phyloP scores from a whole-genome alignment of 1,140 invertebrate genomes.

The Phthorimaea operculella region DNA sequence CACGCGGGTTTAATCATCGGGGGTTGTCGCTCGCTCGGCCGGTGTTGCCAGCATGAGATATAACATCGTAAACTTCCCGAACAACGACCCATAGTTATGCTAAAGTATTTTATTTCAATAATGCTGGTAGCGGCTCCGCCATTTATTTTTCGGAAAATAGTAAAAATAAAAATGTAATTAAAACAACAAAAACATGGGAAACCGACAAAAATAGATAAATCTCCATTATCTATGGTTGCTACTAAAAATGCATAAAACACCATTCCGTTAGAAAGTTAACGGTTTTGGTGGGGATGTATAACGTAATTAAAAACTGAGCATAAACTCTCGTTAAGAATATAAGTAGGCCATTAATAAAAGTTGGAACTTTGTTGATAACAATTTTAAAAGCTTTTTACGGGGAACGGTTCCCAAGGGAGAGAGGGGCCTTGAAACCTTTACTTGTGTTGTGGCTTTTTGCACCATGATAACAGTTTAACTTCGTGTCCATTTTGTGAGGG shows the following conservation, averaged over 20 bases:
- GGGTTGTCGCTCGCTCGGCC: slow-evolving; percentile 10
- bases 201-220: too few species aligned
- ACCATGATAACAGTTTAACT: too few species aligned
- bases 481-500: too few species aligned
- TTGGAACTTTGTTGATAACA: slow-evolving; percentile 14
- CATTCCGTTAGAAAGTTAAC: too few species aligned
- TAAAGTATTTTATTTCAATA: too few species aligned
- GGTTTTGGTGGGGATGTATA: too few species aligned
- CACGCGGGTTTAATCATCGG: slow-evolving; percentile 29
- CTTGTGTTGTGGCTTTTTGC: background rate
- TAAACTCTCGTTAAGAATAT: slow-evolving; percentile 13
- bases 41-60: background rate
- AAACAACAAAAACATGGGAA: too few species aligned
- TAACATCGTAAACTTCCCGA: background rate
- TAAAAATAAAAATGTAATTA: too few species aligned
- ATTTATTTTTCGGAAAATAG: too few species aligned
- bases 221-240: too few species aligned
- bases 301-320: slow-evolving; percentile 6
- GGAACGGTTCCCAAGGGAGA: slow-evolving; percentile 7
- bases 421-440: background rate
- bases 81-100: background rate
- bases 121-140: too few species aligned
- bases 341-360: slow-evolving; percentile 6
- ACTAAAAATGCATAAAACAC: too few species aligned
- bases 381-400: slow-evolving; percentile 19